Percentiles rank a stretch among this genome's conserved stretches.
Conservation (phyloP, 2,113 vertebrate genomes). For the Colius striatus region DNA sequence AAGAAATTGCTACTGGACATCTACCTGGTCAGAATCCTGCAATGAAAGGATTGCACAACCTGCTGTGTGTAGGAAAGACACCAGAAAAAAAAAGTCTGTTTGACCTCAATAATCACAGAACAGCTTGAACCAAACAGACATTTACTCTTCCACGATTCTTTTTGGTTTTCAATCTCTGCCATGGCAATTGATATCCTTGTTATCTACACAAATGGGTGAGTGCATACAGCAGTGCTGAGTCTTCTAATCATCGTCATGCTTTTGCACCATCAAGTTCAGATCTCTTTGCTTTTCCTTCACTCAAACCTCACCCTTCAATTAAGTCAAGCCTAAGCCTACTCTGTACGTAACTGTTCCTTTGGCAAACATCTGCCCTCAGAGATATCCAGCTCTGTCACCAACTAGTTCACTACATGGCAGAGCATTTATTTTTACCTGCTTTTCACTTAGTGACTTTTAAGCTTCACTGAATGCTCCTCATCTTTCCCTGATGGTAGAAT, state of each 20-base stretch:
- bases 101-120: background rate
- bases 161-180: background rate
- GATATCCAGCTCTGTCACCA: background rate
- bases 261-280: background rate
- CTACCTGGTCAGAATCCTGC: background rate
- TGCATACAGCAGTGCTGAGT: background rate
- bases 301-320: background rate
- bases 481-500: background rate
- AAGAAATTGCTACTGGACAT: background rate
- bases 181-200: background rate
- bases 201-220: background rate
- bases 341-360: background rate
- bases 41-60: background rate
- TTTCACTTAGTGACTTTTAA: slow-evolving; percentile 20
- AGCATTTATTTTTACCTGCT: background rate
- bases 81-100: background rate
- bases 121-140: background rate
- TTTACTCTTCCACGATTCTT: background rate
- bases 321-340: background rate
- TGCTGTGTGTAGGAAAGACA: background rate
- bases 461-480: background rate
- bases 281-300: background rate
- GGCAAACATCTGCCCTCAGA: background rate
- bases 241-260: background rate
- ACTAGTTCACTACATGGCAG: background rate